A percentile compares a stretch with the other conserved stretches of the same genome.
Conservation (phyloP, 2,888 invertebrate genomes). For the Disparrhopalites patrizii region DNA sequence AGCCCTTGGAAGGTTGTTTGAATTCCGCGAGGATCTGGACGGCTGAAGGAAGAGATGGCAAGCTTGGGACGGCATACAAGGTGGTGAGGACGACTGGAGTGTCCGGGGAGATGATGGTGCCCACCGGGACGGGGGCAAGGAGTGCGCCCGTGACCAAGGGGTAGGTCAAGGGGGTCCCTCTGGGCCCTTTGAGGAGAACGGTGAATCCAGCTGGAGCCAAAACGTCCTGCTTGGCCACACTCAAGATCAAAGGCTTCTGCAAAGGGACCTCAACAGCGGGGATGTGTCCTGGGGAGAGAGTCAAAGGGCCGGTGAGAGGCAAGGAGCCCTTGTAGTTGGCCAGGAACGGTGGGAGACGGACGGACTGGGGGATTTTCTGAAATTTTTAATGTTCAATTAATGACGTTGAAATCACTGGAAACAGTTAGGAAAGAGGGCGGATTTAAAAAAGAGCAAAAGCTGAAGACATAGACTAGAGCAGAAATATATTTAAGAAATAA, state of each 20-base stretch:
- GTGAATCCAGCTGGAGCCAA: conserved; percentile 42
- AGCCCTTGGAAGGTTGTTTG: not conserved
- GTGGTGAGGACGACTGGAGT: conserved; percentile 29
- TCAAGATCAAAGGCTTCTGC: conserved; percentile 37
- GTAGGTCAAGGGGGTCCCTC: conserved; percentile 18
- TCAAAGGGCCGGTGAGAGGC: conserved; percentile 26
- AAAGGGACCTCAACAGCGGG: conserved; percentile 46
- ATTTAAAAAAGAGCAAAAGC: too few relatives aligned
- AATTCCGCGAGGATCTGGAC: conserved; percentile 21
- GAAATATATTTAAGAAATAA: too few relatives aligned
- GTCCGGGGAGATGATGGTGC: conserved; percentile 26
- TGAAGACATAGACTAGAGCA: too few relatives aligned
- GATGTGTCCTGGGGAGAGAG: conserved; percentile 40
- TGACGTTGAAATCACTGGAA: too few relatives aligned
- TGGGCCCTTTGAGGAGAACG: conserved; percentile 23
- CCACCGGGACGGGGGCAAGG: conserved; percentile 30
- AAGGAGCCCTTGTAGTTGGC: conserved; percentile 7
- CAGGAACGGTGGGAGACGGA: conserved; percentile 5
- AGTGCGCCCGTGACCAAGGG: conserved; percentile 28
- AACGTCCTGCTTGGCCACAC: conserved; percentile 30
- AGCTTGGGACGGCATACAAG: conserved; percentile 31
- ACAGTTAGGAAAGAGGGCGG: too few relatives aligned
- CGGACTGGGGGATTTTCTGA: conserved; percentile 2
- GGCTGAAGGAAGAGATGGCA: conserved; percentile 19
- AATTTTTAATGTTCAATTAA: too few relatives aligned